These are phyloP conservation scores for Zaprionus camerounensis DNA, from an alignment of 1,140 invertebrate species.

Conservation along the genomic window DNA sequence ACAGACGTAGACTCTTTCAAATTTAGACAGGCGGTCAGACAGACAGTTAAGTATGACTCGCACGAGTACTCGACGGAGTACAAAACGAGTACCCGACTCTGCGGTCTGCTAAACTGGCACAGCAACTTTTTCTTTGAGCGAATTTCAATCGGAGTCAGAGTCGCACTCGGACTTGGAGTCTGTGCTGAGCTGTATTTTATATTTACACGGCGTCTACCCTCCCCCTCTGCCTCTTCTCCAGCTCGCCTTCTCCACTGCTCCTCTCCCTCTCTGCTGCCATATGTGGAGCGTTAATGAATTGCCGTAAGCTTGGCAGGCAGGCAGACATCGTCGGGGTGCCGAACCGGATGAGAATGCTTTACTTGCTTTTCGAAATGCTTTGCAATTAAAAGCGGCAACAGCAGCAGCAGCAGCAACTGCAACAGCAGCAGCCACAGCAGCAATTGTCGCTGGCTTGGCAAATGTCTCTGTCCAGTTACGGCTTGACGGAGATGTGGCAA, in stretches of 20 bases:
- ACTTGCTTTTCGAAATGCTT: slow-evolving; percentile 55
- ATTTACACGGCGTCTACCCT: slow-evolving; percentile 25
- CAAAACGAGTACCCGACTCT: slow-evolving; percentile 24
- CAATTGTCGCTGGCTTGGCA: slow-evolving; percentile 71
- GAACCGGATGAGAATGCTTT: slow-evolving; percentile 78
- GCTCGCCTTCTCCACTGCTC: background rate
- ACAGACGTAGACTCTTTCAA: background rate
- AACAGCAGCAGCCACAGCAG: background rate
- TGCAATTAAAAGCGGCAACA: slow-evolving; percentile 68
- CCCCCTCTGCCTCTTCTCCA: background rate
- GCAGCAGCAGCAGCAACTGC: slow-evolving; percentile 3
- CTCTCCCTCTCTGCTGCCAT: slow-evolving; percentile 31
- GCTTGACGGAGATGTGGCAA: slow-evolving; percentile 25
- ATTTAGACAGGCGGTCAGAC: slow-evolving; percentile 27
- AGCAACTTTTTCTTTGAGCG: slow-evolving; percentile 78
- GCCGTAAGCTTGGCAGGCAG: slow-evolving; percentile 41
- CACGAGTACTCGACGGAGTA: slow-evolving; percentile 29
- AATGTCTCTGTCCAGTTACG: slow-evolving; percentile 46
- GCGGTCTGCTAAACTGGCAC: slow-evolving; percentile 64
- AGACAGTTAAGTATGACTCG: slow-evolving; percentile 46
- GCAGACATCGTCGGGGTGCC: slow-evolving; percentile 56
- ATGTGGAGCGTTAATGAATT: slow-evolving; percentile 80
- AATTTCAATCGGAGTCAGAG: slow-evolving; percentile 7
- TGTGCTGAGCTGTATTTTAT: slow-evolving; percentile 50
- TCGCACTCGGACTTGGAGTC: slow-evolving; percentile 9